Evolutionary conservation across 2,113 vertebrate species (phyloP).

Genomic region (Andinoacara biseriatus): DNA sequence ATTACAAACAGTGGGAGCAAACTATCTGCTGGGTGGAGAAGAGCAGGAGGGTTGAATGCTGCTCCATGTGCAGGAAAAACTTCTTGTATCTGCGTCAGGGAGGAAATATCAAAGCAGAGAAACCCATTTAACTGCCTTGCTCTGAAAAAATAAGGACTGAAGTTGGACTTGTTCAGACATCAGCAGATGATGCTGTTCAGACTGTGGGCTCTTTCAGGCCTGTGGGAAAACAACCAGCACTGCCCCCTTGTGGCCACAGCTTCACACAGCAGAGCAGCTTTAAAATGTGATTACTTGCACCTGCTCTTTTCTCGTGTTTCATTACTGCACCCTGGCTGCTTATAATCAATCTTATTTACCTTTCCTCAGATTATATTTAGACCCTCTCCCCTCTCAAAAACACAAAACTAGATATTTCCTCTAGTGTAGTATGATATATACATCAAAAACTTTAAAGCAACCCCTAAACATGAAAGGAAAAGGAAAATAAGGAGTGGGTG

Average conservation of each 20-base stretch:
- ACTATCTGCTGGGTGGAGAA: slow-evolving; percentile 49
- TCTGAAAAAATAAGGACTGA: neutral
- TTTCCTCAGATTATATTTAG: slow-evolving; percentile 28
- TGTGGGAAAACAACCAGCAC: slow-evolving; percentile 2
- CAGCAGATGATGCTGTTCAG: neutral
- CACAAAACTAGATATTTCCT: slow-evolving; percentile 71
- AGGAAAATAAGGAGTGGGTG: slow-evolving; percentile 15
- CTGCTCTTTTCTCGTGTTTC: slow-evolving; percentile 25
- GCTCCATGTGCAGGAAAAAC: slow-evolving; percentile 16
- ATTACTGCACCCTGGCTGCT: slow-evolving; percentile 51
- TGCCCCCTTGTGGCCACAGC: slow-evolving; percentile 58
- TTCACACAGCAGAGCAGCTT: slow-evolving; percentile 52
- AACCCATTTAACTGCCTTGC: neutral
- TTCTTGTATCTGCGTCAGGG: slow-evolving; percentile 2
- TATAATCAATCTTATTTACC: slow-evolving; percentile 42
- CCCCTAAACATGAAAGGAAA: slow-evolving; percentile 48
- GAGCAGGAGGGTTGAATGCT: slow-evolving; percentile 24
- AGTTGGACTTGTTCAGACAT: neutral
- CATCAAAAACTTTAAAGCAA: slow-evolving; percentile 74
- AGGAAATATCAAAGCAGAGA: slow-evolving; percentile 1
- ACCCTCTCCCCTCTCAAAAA: neutral
- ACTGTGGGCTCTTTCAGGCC: neutral
- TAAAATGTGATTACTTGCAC: slow-evolving; percentile 6
- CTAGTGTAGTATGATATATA: slow-evolving; percentile 80
- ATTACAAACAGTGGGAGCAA: slow-evolving; percentile 76